Evolutionary conservation across 2,888 invertebrate genomes (phyloP), one percentile per base, ranked within the genome.

Genomic region (Iphiclides podalirius): DNA sequence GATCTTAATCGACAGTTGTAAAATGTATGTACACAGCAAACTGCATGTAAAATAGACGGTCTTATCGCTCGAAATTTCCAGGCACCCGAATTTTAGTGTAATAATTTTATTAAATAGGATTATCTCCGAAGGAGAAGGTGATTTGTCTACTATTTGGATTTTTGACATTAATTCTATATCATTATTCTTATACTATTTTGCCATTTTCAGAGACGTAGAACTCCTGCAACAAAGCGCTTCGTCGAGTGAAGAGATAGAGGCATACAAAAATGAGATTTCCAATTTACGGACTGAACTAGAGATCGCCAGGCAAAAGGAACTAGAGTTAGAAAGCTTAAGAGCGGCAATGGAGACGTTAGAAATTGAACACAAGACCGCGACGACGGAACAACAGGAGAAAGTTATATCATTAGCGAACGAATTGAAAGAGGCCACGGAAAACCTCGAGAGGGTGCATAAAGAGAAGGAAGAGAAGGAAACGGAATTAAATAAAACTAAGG

Each of bases 251-350:
- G 88, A 88, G 58, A 67, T 85, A 20, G 88, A 88, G 57, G 79
- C 79, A 0, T 87, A 87, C 58, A 85, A 87, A 69, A 73, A 56
- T 2, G 79, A 88, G 70, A 68, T 88, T 63, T 55, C 74, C 11
- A 78, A 72, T 53, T 70, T 88, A 26, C 71, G 88, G n/a, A 62
- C 63, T 23, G 87, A 88, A 49, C 59, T 88, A 20, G 87, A 90
- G 65, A 83, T 86, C 40, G 77, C 91, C 0, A 90, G 91, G 57
- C 91, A 91, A 59, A 84, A 91, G 55, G 91, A 91, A 60, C 72
- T 78, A 6, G 89, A 79, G 59, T 66, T 89, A 59, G 78, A 82
- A 60, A 78, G 84, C 31, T 59, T 91, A 35, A 78, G 79, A 60
- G 81, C 79, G 35, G 76, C 73, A 4, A 80, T 81, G 75, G 85